Evolutionary conservation across 53 echinoderm and acorn worm genomes (phyloP), one percentile per base, ranked within the genome.

Genomic region (Luidia sarsii): DNA sequence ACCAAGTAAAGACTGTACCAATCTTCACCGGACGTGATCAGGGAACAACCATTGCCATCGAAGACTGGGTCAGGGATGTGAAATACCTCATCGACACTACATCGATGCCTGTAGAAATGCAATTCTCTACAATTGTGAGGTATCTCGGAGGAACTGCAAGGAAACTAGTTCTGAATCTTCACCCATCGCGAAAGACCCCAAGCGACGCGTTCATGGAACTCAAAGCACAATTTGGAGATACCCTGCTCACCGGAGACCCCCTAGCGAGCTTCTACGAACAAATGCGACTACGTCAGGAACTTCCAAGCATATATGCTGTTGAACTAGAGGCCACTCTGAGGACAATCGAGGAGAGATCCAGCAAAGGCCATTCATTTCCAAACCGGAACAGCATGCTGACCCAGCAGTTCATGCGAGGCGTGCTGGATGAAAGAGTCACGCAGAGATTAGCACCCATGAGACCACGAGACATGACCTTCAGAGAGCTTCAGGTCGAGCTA

Each of bases 261-360:
- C 16, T 82, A 35, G 82, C 68, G 3, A 48, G 68, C 23, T 82
- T 82, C 18, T 82, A 68, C 56, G 82, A 82, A 50, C 45, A 68
- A 18, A 48, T 82, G 35, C 57, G 53, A 53, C 57, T 46, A 7
- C 83, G 50, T 11, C 11, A 45, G 15, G 70, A 83, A 24, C 29
- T 23, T 28, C 68, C 83, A 1, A 39, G 57, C 7, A 52, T 67
- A 24, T 83, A 67, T 28, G 83, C n/a, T n/a, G n/a, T n/a, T n/a
- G n/a, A n/a, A n/a, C n/a, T n/a, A n/a, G n/a, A n/a, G n/a, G n/a
- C n/a, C 83, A 30, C 37, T 8, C 61, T 77, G 15, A 33, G 62
- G 36, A 24, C 21, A 39, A 50, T 73, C 3, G 68, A 68, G 18
- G 68, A 68, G 37, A 67, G 48, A 25, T 35, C 54, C 10, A 11